Base-by-base conservation (phyloP, 2,113 vertebrate species). In the Cacatua alba region DNA sequence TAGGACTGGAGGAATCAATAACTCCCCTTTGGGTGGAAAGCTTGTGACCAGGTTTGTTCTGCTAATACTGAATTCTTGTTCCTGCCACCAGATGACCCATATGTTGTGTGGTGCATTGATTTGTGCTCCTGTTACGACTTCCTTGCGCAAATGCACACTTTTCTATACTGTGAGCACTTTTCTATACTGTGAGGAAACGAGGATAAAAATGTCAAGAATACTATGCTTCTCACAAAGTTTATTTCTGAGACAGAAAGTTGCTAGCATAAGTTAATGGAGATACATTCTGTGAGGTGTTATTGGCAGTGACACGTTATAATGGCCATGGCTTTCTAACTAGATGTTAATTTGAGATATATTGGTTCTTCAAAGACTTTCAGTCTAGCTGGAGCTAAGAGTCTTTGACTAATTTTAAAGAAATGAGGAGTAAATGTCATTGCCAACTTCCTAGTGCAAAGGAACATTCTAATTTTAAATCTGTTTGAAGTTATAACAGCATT, bases 401-500 rank as follows among this genome's bases (percentile, higher is more conserved):
- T 94, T 37, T 85, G 84, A 87, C 49, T 95, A 89, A 94, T 94
- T 91, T 94, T 82, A 57, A 95, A 96, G 62, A 89, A 95, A 81
- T 84, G 89, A 75, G 23, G 75, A 86, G 75, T 67, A 90, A 87
- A 90, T 91, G 75, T 93, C 95, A 80, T 37, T 95, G 84, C 93
- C 91, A 95, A 65, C 57, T 95, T 95, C 49, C n/a, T 72, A 46
- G 41, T 90, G 86, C 51, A 85, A 80, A 75, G 55, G 37, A 84
- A 31, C 15, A 8, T 77, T 96, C 81, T 96, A 90, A 94, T 95
- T 97, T 95, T 82, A 85, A 90, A 77, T 69, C 49, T 77, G 41
- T 80, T 93, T 85, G 74, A 82, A 97, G 85, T 85, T 90, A 13
- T 53, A 90, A 74, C n/a, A 69, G 28, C 29, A 72, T 69, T 46